These are phyloP conservation scores for Falco biarmicus DNA, from an alignment of 2,797 vertebrate genomes.

Conservation along the genomic window DNA sequence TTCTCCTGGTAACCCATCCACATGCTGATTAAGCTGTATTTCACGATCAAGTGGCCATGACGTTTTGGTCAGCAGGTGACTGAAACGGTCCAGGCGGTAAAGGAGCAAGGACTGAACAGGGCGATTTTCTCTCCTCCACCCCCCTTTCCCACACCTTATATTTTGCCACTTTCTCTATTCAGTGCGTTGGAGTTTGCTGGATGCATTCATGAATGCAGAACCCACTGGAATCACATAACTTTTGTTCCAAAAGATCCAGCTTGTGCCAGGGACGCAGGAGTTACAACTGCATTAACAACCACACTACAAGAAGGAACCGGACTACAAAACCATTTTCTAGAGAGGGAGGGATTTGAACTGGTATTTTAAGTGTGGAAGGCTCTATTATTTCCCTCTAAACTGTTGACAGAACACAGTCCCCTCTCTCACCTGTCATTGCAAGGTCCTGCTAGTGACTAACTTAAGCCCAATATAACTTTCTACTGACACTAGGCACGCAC, in stretches of 20 bases:
- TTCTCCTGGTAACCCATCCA: not conserved
- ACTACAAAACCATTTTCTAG: not conserved
- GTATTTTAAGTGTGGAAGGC: not conserved
- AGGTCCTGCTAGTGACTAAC: not conserved
- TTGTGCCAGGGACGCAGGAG: not conserved
- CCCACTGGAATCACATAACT: accelerated
- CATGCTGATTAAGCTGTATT: not conserved
- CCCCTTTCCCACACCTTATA: accelerated
- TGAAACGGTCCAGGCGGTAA: not conserved
- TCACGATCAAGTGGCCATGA: not conserved
- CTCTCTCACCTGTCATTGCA: not conserved
- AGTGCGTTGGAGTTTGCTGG: not conserved
- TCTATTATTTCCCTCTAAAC: not conserved
- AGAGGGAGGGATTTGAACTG: not conserved
- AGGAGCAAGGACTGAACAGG: not conserved
- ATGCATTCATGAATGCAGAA: accelerated
- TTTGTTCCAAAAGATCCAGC: not conserved
- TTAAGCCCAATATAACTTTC: accelerated
- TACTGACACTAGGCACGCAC: no score
- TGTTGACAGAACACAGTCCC: not conserved
- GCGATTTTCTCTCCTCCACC: not conserved
- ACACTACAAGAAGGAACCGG: not conserved
- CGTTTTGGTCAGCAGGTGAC: not conserved
- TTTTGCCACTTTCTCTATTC: not conserved
- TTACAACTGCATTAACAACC: not conserved